Percentiles rank a stretch among this genome's conserved stretches.
These are phyloP conservation scores for Reinhardtius hippoglossoides DNA, from an alignment of 2,113 vertebrate species.

Conservation along the genomic window DNA sequence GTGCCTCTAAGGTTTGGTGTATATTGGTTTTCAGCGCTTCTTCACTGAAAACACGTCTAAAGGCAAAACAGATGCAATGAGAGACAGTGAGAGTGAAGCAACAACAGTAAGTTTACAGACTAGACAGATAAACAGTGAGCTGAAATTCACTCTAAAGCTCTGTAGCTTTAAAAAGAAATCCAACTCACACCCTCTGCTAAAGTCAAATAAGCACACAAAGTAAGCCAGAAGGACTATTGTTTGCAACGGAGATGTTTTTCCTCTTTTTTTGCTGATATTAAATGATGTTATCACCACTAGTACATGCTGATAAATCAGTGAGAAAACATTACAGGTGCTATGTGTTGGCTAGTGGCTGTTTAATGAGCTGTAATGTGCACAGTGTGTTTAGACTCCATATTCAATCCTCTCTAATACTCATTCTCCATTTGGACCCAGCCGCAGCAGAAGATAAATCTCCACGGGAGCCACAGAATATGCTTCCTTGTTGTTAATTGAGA, in stretches of 20 bases:
- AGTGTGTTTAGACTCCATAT: conserved; percentile 47
- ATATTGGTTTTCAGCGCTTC: too few species aligned
- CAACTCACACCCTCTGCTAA: neutral
- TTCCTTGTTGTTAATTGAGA: conserved; percentile 62
- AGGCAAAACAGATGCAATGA: too few species aligned
- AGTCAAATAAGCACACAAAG: neutral
- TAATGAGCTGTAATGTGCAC: conserved; percentile 46
- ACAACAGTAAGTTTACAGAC: too few species aligned
- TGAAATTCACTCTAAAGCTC: too few species aligned
- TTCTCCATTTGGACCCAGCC: conserved; percentile 5
- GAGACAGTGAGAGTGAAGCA: too few species aligned
- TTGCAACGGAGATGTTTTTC: neutral
- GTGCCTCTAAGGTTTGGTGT: too few species aligned
- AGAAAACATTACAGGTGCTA: conserved; percentile 13
- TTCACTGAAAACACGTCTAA: too few species aligned
- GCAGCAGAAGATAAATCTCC: conserved; percentile 41
- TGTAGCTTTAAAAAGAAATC: neutral
- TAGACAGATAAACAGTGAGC: too few species aligned
- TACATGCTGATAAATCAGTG: conserved; percentile 7
- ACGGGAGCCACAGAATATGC: conserved; percentile 28
- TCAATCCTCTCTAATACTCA: conserved; percentile 31
- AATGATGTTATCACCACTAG: neutral
- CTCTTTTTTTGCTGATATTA: neutral
- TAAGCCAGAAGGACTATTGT: neutral
- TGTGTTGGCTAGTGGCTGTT: conserved; percentile 14